Evolutionary conservation across 2,888 invertebrate species (phyloP).

Genomic region (Clunio marinus): DNA sequence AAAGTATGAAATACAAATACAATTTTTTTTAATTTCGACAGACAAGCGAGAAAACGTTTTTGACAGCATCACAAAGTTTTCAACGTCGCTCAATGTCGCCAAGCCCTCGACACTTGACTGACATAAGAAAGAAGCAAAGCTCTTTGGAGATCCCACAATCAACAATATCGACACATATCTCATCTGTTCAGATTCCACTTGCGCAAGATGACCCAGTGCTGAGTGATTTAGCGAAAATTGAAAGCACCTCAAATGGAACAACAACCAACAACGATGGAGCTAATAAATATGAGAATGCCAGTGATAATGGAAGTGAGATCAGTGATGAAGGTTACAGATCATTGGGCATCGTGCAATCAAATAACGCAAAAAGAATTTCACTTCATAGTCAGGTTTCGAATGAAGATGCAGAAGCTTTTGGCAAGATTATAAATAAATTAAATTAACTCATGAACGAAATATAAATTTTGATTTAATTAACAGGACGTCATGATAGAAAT

Average conservation of each 20-base stretch:
- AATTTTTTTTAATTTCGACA: neutral
- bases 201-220: conserved; percentile 35
- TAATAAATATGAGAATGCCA: conserved; percentile 57
- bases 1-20: neutral
- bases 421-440: no score
- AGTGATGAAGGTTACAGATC: conserved; percentile 83
- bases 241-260: conserved; percentile 27
- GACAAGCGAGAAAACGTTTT: conserved; percentile 22
- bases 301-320: conserved; percentile 78
- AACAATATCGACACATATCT: conserved; percentile 43
- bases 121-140: conserved; percentile 48
- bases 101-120: conserved; percentile 48
- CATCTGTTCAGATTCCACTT: conserved; percentile 41
- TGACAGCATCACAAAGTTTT: conserved; percentile 44
- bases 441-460: neutral
- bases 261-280: conserved; percentile 42
- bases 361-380: conserved; percentile 54
- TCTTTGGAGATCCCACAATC: conserved; percentile 46
- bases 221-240: conserved; percentile 37
- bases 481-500: conserved; percentile 35
- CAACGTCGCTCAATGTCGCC: conserved; percentile 50
- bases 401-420: conserved; percentile 68
- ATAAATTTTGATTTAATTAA: neutral
- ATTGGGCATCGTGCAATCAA: conserved; percentile 63
- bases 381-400: conserved; percentile 68